A percentile compares a stretch with the other conserved stretches of the same genome.
These are phyloP conservation scores for Diuraphis noxia DNA, from an alignment of 1,140 invertebrate species.

Conservation along the genomic window DNA sequence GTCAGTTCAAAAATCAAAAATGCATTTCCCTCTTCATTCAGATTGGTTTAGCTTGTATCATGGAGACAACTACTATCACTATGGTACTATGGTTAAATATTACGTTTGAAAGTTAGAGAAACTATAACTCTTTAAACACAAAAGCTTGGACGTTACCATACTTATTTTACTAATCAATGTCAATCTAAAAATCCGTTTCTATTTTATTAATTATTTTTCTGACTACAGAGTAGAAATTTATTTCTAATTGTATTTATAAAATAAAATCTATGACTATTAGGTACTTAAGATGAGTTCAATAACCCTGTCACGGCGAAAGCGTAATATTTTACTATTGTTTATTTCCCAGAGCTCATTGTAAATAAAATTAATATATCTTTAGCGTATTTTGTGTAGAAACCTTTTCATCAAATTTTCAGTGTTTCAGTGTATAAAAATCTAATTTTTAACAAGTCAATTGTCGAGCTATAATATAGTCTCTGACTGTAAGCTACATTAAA, in stretches of 20 bases:
- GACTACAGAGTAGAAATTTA: not conserved
- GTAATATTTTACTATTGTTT: no score
- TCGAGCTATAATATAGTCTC: no score
- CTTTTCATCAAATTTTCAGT: no score
- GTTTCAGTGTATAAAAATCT: no score
- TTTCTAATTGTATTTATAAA: not conserved
- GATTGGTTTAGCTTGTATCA: not conserved
- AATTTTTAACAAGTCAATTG: no score
- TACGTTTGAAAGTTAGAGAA: not conserved
- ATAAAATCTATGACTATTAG: not conserved
- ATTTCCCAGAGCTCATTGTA: no score
- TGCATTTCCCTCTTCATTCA: not conserved
- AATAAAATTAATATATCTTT: no score
- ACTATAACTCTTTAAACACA: not conserved
- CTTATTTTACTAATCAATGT: not conserved
- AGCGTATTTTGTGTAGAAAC: no score
- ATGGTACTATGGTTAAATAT: no score
- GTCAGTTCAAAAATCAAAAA: not conserved
- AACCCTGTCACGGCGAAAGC: no score
- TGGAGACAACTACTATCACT: no score
- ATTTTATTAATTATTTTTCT: not conserved
- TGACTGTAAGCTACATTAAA: no score
- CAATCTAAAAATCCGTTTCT: not conserved
- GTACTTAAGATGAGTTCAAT: not conserved
- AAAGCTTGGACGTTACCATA: not conserved